A percentile compares a stretch with the other conserved stretches of the same genome.
These are phyloP conservation scores for Caenorhabditis uteleia DNA, from an alignment of 2,888 invertebrate genomes.

Conservation along the genomic window DNA sequence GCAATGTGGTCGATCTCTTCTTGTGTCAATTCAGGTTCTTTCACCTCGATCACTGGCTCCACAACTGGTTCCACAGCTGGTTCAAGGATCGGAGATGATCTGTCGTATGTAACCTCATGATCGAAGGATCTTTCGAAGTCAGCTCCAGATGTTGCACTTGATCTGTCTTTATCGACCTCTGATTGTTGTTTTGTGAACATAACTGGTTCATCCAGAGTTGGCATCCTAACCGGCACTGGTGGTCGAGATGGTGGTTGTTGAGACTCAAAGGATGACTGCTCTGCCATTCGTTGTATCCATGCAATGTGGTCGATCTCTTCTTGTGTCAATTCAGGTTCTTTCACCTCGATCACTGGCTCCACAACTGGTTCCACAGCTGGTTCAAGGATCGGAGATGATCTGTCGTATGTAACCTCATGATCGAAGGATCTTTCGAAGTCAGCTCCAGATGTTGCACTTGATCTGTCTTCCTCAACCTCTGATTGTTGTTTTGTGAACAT, in stretches of 20 bases:
- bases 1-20: conserved; percentile 20
- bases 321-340: neutral
- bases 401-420: neutral
- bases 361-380: neutral
- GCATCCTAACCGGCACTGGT: neutral
- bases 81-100: neutral
- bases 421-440: neutral
- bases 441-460: conserved; percentile 2
- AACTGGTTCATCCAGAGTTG: too few relatives aligned
- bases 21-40: conserved; percentile 5
- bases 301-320: conserved; percentile 6
- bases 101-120: neutral
- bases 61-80: neutral
- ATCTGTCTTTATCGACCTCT: neutral
- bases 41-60: neutral
- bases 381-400: neutral
- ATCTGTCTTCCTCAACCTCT: neutral
- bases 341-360: neutral
- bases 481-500: neutral
- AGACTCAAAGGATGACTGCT: conserved; percentile 7
- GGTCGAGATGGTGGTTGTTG: neutral
- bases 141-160: neutral
- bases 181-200: neutral
- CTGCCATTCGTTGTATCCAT: neutral
- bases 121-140: conserved; percentile 2